Evolutionary conservation across 1,140 invertebrate species (phyloP), one percentile per base, ranked within the genome.

Genomic region (Zaprionus ornatus): DNA sequence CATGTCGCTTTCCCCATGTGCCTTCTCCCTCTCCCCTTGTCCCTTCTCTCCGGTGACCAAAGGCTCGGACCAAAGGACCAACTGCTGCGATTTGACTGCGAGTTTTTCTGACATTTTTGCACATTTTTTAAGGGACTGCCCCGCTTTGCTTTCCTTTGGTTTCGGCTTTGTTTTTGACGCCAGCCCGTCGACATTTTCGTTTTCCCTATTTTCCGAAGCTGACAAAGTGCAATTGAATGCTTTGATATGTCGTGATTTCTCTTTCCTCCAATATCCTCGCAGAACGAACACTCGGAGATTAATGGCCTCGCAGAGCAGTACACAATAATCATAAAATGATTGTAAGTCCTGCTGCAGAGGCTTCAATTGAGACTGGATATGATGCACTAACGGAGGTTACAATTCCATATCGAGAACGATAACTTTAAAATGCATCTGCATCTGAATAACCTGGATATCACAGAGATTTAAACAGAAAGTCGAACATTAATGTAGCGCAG

Each of bases 81-180:
- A 83, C 81, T 82, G 85, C 78, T 82, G 85, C 73, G 85, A 79
- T 90, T 79, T 88, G 81, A 85, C 74, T 81, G 85, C 59, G 85
- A 90, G 77, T 88, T 88, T 88, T 88, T 90, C 84, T 88, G 84
- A 88, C 84, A 88, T 88, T 88, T 88, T 88, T 90, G 65, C 85
- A 85, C 78, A 74, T 81, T 88, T 85, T 79, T 63, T 74, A 62
- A 61, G 55, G 37, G 42, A 12, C 37, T 71, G 68, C 40, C 62
- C 48, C 54, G 25, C 52, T 65, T 45, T 23, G 45, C 35, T 50
- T 60, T 27, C 42, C 59, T 73, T 76, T 52, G 27, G 9, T 67
- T 32, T 68, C 50, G 37, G 60, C 73, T 83, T 80, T 87, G 80
- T 80, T 87, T 87, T 66, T 67, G 19, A 32, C 76, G 54, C 63